Conservation (phyloP, 2,113 vertebrate species). For the Xenus cinereus region DNA sequence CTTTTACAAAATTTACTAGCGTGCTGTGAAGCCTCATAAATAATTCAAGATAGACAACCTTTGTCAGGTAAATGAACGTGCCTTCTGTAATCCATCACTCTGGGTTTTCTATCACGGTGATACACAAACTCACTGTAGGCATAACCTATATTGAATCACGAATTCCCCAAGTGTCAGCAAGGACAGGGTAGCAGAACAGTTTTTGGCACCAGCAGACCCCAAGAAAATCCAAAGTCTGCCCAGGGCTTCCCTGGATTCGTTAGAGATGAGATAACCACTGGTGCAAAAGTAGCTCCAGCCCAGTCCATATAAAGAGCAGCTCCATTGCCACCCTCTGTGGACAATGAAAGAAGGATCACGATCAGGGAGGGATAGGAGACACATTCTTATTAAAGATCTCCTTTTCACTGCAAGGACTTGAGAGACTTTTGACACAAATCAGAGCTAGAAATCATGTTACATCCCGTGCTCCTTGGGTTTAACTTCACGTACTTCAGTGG, state of each 20-base stretch:
- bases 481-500: not conserved
- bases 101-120: not conserved
- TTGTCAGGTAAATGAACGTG: slow-evolving; percentile 44
- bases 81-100: slow-evolving; percentile 12
- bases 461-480: not conserved
- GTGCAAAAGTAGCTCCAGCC: not conserved
- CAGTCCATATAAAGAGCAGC: not conserved
- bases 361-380: not conserved
- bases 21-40: slow-evolving; percentile 38
- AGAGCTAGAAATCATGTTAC: not conserved
- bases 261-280: not conserved
- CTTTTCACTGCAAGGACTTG: not conserved
- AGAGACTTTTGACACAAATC: not conserved
- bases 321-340: not conserved
- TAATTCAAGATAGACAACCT: slow-evolving; percentile 52
- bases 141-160: not conserved
- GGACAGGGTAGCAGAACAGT: not conserved
- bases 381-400: not conserved
- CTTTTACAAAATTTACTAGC: slow-evolving; percentile 58
- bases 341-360: not conserved
- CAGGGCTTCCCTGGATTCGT: not conserved
- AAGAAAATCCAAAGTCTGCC: not conserved
- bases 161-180: not conserved
- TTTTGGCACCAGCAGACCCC: not conserved
- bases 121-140: not conserved